Evolutionary conservation across 1,140 invertebrate species (phyloP).

Genomic region (Oryzaephilus surinamensis): DNA sequence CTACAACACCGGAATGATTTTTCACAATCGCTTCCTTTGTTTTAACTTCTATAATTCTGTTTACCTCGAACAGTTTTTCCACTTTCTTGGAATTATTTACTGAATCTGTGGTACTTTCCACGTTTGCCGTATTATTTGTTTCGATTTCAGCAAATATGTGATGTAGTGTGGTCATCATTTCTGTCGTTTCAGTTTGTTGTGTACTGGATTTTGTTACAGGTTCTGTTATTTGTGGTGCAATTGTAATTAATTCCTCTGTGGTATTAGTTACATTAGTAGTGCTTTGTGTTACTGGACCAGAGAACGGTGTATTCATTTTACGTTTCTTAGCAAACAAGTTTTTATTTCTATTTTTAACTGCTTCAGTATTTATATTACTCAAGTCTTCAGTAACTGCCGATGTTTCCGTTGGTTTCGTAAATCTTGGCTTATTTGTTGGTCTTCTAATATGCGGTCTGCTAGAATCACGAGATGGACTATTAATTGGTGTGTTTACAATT

Average conservation of each 20-base stretch:
- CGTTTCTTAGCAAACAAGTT: conserved; percentile 39
- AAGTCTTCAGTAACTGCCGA: conserved; percentile 9
- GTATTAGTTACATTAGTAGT: neutral
- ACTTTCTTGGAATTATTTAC: conserved; percentile 18
- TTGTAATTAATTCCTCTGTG: conserved; percentile 5
- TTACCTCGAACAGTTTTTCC: conserved; percentile 52
- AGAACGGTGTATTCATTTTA: conserved; percentile 27
- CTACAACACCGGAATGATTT: conserved; percentile 42
- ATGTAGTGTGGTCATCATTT: conserved; percentile 39
- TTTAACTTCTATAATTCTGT: conserved; percentile 52
- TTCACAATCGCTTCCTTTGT: conserved; percentile 44
- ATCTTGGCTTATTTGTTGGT: conserved; percentile 5
- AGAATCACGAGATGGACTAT: neutral
- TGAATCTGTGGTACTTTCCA: conserved; percentile 9
- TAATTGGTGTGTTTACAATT: conserved; percentile 9
- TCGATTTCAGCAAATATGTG: conserved; percentile 41
- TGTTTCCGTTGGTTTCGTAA: conserved; percentile 8
- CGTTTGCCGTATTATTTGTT: conserved; percentile 14
- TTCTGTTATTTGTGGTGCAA: conserved; percentile 5
- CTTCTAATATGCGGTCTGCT: too few species aligned
- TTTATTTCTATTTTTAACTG: conserved; percentile 36
- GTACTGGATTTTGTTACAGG: conserved; percentile 4
- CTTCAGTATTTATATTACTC: conserved; percentile 20
- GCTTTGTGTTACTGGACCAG: neutral
- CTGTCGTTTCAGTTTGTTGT: conserved; percentile 13